Evolutionary conservation across 64 coral and sea anemone species (phyloP), one percentile per base, ranked within the genome.

Genomic region (Stichodactyla helianthus): DNA sequence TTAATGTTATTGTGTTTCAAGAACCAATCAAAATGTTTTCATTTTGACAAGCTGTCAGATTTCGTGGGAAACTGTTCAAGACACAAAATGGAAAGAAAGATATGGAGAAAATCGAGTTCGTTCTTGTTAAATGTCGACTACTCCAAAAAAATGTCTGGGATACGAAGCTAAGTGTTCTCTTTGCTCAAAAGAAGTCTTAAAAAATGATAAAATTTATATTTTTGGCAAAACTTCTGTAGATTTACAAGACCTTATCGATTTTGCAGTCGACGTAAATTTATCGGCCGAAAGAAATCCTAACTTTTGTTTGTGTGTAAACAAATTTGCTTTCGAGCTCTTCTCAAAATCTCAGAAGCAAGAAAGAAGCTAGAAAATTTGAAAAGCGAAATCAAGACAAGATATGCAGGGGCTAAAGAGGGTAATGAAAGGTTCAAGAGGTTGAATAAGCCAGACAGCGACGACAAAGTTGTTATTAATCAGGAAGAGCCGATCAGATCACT

Each of bases 281-380:
- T 59, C 56, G 56, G 56, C 56, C 15, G 56, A 84, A 25, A 84
- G 81, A 83, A 84, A 84, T 84, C 22, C 11, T 31, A 84, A 56
- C 14, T 84, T 84, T 84, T 84, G 82, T 84, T 84, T 56, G 82
- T 84, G 55, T 84, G 54, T 84, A 84, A 84, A 59, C 22, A 84
- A 84, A 84, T 62, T 84, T 84, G 82, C 82, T 84, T 84, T 84
- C 82, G 55, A 59, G 82, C 82, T 84, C 82, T 84, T 55, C 3
- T 57, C 82, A 55, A 84, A 84, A 58, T 84, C 54, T 84, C 60
- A 84, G 82, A 26, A 60, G 54, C 56, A 23, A 84, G 55, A 59
- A 55, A 84, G 22, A 84, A 84, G 55, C 82, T 84, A 22, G 82
- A 84, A 84, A 84, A 19, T 18, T 59, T 84, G 55, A 59, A 59